Conservation (phyloP, 1,140 invertebrate species). For the Solen grandis region DNA sequence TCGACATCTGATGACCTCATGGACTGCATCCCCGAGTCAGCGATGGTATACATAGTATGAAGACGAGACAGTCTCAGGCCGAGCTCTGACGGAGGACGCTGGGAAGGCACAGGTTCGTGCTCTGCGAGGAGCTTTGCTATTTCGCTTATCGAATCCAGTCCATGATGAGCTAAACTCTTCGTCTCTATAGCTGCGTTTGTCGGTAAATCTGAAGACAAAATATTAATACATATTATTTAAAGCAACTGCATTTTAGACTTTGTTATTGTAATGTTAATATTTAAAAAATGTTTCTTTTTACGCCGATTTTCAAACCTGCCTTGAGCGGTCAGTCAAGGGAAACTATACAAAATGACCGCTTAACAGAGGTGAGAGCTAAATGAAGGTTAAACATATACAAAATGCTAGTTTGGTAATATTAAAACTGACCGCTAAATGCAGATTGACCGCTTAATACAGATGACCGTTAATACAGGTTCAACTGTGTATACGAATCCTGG, state of each 20-base stretch:
- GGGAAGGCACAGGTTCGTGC: not conserved
- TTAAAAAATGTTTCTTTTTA: not conserved
- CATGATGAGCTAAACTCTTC: slow-evolving; percentile 24
- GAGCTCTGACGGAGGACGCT: slow-evolving; percentile 32
- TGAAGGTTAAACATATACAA: too few species aligned
- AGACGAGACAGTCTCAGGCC: slow-evolving; percentile 38
- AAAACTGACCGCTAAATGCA: too few species aligned
- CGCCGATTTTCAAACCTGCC: too few species aligned
- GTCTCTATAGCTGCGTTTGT: slow-evolving; percentile 45
- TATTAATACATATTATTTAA: not conserved
- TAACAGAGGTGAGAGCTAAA: not conserved
- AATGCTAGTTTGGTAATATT: too few species aligned
- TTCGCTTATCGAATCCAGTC: slow-evolving; percentile 15
- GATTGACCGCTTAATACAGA: too few species aligned
- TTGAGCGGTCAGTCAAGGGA: too few species aligned
- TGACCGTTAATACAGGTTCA: too few species aligned
- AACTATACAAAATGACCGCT: not conserved
- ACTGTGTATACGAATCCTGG: too few species aligned
- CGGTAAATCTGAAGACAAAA: slow-evolving; percentile 34
- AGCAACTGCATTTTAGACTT: too few species aligned
- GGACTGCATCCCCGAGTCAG: slow-evolving; percentile 35
- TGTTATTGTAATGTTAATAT: not conserved
- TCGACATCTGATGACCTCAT: slow-evolving; percentile 10
- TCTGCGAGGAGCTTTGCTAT: slow-evolving; percentile 40
- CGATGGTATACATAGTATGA: slow-evolving; percentile 29